These are phyloP conservation scores for Corythaixoides concolor DNA, from an alignment of 2,113 vertebrate species.

Conservation along the genomic window DNA sequence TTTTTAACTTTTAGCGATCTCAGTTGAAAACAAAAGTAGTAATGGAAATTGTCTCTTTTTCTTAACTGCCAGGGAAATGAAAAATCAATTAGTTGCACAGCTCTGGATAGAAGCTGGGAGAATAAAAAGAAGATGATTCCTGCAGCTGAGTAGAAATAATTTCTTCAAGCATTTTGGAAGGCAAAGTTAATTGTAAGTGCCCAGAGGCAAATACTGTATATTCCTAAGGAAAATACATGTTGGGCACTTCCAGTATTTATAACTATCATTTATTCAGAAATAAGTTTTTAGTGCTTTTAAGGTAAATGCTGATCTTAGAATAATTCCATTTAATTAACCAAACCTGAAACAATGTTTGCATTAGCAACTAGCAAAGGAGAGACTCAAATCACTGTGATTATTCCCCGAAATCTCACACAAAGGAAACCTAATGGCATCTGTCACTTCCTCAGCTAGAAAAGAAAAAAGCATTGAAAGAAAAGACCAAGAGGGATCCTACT, in stretches of 20 bases:
- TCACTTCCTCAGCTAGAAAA: neutral
- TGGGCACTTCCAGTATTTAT: neutral
- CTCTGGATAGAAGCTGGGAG: neutral
- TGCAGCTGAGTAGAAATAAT: neutral
- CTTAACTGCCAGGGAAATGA: neutral
- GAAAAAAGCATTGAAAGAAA: neutral
- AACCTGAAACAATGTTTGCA: neutral
- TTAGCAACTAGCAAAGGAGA: neutral
- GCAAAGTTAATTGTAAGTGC: neutral
- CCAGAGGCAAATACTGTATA: neutral
- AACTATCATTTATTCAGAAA: neutral
- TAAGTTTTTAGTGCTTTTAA: slow-evolving; percentile 1
- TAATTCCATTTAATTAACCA: neutral
- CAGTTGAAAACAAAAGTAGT: neutral
- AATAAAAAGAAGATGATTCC: neutral
- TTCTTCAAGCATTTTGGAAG: neutral
- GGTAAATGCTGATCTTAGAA: neutral
- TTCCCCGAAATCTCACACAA: neutral
- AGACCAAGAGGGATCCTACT: neutral
- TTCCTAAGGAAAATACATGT: neutral
- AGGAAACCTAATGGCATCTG: neutral
- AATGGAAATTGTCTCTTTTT: neutral
- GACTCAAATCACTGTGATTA: neutral
- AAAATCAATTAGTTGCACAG: neutral
- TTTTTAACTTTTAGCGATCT: neutral